Evolutionary conservation across 2,888 invertebrate genomes (phyloP).

Genomic region (Tipula lateralis): DNA sequence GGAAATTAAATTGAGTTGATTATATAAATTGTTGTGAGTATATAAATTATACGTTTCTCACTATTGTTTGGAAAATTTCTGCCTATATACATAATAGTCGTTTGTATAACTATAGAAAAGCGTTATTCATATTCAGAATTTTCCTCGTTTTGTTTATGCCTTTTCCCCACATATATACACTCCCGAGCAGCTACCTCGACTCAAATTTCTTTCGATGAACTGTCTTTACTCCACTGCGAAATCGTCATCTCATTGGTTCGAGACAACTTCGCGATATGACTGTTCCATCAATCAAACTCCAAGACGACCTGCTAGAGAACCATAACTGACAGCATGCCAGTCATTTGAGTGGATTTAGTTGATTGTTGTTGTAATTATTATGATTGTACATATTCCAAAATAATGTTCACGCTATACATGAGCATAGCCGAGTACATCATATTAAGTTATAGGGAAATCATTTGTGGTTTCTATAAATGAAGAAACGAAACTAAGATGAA

Average conservation of each 20-base stretch:
- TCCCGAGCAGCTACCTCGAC: too few relatives aligned
- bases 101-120: neutral
- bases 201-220: too few relatives aligned
- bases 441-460: neutral
- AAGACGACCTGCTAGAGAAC: too few relatives aligned
- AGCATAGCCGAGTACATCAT: neutral
- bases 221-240: too few relatives aligned
- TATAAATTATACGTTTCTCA: neutral
- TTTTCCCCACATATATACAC: neutral
- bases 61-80: neutral
- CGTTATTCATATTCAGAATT: slow-evolving; percentile 11
- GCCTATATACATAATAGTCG: neutral
- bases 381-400: neutral
- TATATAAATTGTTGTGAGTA: neutral
- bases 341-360: too few relatives aligned
- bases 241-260: too few relatives aligned
- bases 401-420: neutral
- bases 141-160: neutral
- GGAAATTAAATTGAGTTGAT: neutral
- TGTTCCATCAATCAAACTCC: too few relatives aligned
- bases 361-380: neutral
- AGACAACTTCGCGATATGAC: too few relatives aligned
- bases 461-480: neutral
- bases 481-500: neutral
- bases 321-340: too few relatives aligned